Base-by-base conservation (phyloP, 2,888 invertebrate genomes). In the Zhuqinia jingwanae region DNA sequence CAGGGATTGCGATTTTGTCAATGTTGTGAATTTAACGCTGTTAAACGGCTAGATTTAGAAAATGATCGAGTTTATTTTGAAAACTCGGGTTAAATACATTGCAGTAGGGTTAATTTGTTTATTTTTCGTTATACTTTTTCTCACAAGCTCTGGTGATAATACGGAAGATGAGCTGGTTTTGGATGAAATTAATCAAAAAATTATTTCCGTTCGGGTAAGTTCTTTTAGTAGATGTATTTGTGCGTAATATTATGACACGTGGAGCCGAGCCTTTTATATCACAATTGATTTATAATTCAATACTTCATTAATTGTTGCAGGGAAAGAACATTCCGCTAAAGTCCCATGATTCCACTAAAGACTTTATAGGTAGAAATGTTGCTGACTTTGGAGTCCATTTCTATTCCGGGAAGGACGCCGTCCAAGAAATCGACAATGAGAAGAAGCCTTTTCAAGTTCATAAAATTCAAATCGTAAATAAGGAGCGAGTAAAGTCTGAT, bases 321-420 rank as follows among this genome's bases (percentile, higher is more conserved):
- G 68, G 53, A n/a, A n/a, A n/a, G 50, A 78, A 68, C 8, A 20
- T 11, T 25, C 22, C 11, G 1, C 5, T 22, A 47, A 45, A 42
- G 13, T 17, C 13, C 2, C 11, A 17, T 30, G 25, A 63, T 0
- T n/a, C 79, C 17, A 68, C 15, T 53, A 47, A 50, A 25, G 70
- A 22, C 17, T 1, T 8, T n/a, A 1, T 10, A 2, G 76, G 77
- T n/a, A 27, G 70, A 10, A 65, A 83, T 6, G 81, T 84, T 0
- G 80, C 76, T n/a, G 85, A 89, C 73, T 89, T 89, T 70, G 78
- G 89, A 20, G 90, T 90, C 8, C 85, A 89, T n/a, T 90, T 90
- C 47, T 85, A 83, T 17, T 90, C 90, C 13, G 90, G 90, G 30
- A 90, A 90, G 76, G 90, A 90, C 63, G 76, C 84, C 8, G 89